phyloP scores from a whole-genome alignment of 2,113 vertebrate genomes.

The Larimichthys polyactis region DNA sequence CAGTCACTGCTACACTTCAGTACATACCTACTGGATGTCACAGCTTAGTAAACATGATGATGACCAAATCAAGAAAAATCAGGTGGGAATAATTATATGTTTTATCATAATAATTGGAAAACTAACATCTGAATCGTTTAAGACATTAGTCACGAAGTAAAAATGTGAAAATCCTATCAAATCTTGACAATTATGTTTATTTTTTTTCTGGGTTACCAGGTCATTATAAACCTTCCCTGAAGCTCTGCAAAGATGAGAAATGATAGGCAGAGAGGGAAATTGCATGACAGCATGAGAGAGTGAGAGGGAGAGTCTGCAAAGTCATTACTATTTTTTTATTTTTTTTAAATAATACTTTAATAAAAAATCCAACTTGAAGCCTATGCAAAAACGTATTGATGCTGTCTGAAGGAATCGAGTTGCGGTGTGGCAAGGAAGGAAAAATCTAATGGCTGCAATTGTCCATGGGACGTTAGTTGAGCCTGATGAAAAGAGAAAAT shows the following conservation, averaged over 20 bases:
- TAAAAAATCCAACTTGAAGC: neutral
- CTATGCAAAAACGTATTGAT: neutral
- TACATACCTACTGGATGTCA: neutral
- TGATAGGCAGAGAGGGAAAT: neutral
- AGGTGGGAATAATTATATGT: neutral
- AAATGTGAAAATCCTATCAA: neutral
- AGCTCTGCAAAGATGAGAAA: conserved; percentile 17
- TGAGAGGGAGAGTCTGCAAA: neutral
- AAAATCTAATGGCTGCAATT: conserved; percentile 15
- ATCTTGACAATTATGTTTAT: conserved; percentile 25
- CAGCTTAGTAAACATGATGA: neutral
- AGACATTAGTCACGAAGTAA: neutral
- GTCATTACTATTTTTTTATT: neutral
- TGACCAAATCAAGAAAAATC: neutral
- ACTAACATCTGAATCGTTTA: neutral
- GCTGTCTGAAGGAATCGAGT: neutral
- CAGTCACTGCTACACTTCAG: neutral
- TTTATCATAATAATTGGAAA: neutral
- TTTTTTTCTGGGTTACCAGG: conserved; percentile 51
- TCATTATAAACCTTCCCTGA: conserved; percentile 23
- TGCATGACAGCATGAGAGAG: neutral
- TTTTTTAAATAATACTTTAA: neutral
- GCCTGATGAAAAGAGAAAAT: conserved; percentile 24
- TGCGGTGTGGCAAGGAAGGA: neutral
- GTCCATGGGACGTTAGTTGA: conserved; percentile 3